Evolutionary conservation across 2,797 vertebrate species (phyloP).

Genomic region (Telmatherina bonti): DNA sequence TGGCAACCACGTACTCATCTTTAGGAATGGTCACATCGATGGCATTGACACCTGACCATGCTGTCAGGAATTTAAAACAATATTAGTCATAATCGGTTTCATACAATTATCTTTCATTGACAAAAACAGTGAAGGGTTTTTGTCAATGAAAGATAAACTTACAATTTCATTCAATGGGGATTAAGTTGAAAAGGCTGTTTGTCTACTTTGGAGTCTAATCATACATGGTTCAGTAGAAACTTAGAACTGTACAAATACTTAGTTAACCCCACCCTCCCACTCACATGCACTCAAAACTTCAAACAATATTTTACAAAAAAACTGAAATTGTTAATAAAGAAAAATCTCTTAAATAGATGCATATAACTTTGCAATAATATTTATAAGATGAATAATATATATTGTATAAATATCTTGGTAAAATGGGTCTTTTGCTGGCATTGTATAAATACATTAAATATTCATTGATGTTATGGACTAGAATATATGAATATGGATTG

Average conservation of each 20-base stretch:
- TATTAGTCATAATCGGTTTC: neutral
- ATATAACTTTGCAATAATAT: too few species aligned
- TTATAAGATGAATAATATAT: too few species aligned
- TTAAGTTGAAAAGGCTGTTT: neutral
- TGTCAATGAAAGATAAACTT: too few species aligned
- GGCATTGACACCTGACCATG: conserved; percentile 31
- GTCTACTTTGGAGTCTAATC: neutral
- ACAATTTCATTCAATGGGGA: neutral
- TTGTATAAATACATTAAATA: too few species aligned
- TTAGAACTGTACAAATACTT: neutral
- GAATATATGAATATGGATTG: too few species aligned
- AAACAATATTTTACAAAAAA: too few species aligned
- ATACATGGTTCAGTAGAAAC: neutral
- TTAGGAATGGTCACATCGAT: conserved; percentile 45
- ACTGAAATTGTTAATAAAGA: too few species aligned
- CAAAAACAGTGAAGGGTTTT: neutral
- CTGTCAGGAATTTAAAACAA: conserved; percentile 30
- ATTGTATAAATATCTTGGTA: too few species aligned
- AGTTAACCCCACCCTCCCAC: neutral
- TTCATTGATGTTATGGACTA: too few species aligned
- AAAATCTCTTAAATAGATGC: too few species aligned
- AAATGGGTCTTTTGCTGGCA: too few species aligned
- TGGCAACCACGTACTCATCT: conserved; percentile 29
- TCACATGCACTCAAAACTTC: neutral
- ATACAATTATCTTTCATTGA: neutral